Evolutionary conservation across 1,140 invertebrate species (phyloP).

Genomic region (Phymastichus coffea): DNA sequence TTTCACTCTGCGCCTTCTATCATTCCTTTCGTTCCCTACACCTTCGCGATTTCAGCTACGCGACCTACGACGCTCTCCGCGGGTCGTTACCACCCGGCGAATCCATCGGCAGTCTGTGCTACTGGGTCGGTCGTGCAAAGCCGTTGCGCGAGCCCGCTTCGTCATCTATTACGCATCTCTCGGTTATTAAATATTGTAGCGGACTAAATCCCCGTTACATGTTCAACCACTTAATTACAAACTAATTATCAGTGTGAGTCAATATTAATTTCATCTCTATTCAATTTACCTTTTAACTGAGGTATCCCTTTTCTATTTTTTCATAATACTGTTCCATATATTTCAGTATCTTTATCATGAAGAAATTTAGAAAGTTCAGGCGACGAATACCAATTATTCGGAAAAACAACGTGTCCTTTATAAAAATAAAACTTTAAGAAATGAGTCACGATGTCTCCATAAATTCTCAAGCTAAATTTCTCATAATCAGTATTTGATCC

Average conservation of each 20-base stretch:
- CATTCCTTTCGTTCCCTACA: too few relatives aligned
- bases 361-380: slow-evolving; percentile 32
- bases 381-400: slow-evolving; percentile 34
- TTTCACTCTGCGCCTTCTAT: too few relatives aligned
- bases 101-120: too few relatives aligned
- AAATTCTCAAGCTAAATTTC: slow-evolving; percentile 29
- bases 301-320: slow-evolving; percentile 33
- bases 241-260: slow-evolving; percentile 28
- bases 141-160: too few relatives aligned
- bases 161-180: too few relatives aligned
- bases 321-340: slow-evolving; percentile 35
- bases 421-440: slow-evolving; percentile 31
- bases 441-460: slow-evolving; percentile 30
- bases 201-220: too few relatives aligned
- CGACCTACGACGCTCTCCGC: too few relatives aligned
- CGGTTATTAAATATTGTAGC: too few relatives aligned
- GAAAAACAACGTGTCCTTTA: slow-evolving; percentile 30
- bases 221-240: slow-evolving; percentile 30
- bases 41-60: too few relatives aligned
- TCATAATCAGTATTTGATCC: slow-evolving; percentile 21
- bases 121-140: too few relatives aligned
- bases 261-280: slow-evolving; percentile 27
- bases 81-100: too few relatives aligned
- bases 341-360: slow-evolving; percentile 23
- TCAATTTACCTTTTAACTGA: slow-evolving; percentile 32